Conservation (phyloP, 1,140 invertebrate species). For the Macrotrachela quadricornifera region DNA sequence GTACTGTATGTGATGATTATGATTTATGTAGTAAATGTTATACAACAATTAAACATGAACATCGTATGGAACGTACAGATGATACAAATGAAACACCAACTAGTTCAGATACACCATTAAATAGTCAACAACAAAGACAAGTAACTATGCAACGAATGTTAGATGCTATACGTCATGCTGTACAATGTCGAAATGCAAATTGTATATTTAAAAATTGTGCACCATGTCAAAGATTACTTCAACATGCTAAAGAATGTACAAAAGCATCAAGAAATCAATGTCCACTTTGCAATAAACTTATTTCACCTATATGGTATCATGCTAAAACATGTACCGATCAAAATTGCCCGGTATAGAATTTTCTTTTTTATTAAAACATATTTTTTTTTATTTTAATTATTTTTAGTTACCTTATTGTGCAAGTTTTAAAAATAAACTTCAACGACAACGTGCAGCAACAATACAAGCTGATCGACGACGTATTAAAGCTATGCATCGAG, state of each 20-base stretch:
- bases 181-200: constrained; percentile 9
- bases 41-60: constrained; percentile 1
- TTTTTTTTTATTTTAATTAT: not conserved
- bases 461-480: constrained; percentile 2
- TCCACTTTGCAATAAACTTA: constrained; percentile 4
- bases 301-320: not conserved
- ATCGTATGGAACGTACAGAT: constrained; percentile 3
- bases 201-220: not conserved
- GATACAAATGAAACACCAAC: not conserved
- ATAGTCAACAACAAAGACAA: not conserved
- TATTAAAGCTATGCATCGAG: constrained; percentile 6
- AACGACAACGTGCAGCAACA: not conserved
- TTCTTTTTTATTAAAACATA: not conserved
- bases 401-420: constrained; percentile 1
- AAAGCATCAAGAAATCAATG: constrained; percentile 2
- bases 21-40: constrained; percentile 6
- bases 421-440: not conserved
- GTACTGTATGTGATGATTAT: constrained; percentile 60
- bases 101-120: not conserved
- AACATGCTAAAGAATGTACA: constrained; percentile 1
- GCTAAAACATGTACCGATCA: constrained; percentile 3
- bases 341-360: not conserved
- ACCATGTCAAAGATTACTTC: constrained; percentile 5
- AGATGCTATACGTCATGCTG: constrained; percentile 1
- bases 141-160: not conserved